Evolutionary conservation across 2,797 vertebrate genomes (phyloP), one percentile per base, ranked within the genome.

Genomic region (Salmo trutta): DNA sequence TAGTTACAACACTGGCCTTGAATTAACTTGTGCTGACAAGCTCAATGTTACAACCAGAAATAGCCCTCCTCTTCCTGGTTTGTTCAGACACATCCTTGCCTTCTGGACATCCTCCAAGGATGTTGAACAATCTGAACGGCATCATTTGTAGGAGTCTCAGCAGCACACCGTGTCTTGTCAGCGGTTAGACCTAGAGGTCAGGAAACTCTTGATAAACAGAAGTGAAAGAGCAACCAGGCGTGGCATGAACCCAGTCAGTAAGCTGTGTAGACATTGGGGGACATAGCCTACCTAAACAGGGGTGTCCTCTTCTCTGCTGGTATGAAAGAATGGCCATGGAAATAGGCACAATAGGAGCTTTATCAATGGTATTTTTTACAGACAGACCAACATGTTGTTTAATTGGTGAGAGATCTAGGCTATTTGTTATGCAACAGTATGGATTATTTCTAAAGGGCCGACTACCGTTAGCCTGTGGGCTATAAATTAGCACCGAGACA

Each of bases 61-160:
- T 86, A 91, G 81, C 83, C 91, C 79, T 82, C 68, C 75, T 83
- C 85, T 86, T 91, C 86, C 86, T 86, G 83, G 81, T 85, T 51
- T 41, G 83, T 78, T 89, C 79, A 79, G 77, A 86, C 56, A 65
- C 78, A 85, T 82, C 77, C 84, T 78, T 41, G 81, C 80, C 79
- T 69, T 64, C 64, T 78, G 75, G 83, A 84, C 83, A 80, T 89
- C 85, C 84, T 83, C 74, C 31, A 75, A 86, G 84, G 86, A 87
- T 86, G 80, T 84, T 73, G 76, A 59, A 69, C 10, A 69, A 67
- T 77, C 73, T 77, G 16, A 71, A 71, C 27, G 31, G 65, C 53
- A 16, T 24, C 36, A 41, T 70, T 4, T 73, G 51, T 64, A 41
- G 19, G 12, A 54, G 24, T 47, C 73, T 33, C 3, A 8, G 29